Evolutionary conservation across 2,113 vertebrate species (phyloP).

Genomic region (Thamnophis sirtalis): DNA sequence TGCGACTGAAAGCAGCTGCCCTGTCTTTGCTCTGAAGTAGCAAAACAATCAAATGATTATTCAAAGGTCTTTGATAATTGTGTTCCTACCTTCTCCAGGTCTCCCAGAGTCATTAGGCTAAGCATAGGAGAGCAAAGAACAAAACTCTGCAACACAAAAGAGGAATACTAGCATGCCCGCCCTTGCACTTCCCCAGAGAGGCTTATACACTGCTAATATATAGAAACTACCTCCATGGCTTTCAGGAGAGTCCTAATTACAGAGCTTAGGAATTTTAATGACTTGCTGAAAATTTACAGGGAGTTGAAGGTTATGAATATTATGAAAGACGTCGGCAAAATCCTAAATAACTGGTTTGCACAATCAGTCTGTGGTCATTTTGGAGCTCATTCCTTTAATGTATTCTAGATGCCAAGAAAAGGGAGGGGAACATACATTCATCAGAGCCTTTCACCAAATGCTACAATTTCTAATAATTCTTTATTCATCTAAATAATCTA

Average conservation of each 20-base stretch:
- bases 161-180: constrained; percentile 52
- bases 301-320: constrained; percentile 71
- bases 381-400: constrained; percentile 37
- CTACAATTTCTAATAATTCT: not conserved
- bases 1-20: not conserved
- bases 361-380: constrained; percentile 62
- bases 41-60: constrained; percentile 14
- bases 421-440: constrained; percentile 18
- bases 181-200: constrained; percentile 57
- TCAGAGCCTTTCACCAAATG: constrained; percentile 34
- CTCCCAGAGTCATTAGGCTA: constrained; percentile 41
- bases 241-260: constrained; percentile 78
- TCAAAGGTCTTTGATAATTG: constrained; percentile 10
- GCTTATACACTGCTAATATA: constrained; percentile 50
- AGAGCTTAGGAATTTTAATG: constrained; percentile 76
- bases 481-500: constrained; percentile 12
- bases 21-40: not conserved
- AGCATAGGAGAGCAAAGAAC: constrained; percentile 41
- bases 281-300: constrained; percentile 76
- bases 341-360: constrained; percentile 67
- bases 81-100: constrained; percentile 34
- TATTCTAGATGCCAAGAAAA: constrained; percentile 17
- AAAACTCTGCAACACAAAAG: constrained; percentile 30
- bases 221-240: constrained; percentile 69
- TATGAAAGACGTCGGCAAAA: constrained; percentile 63